phyloP scores from a whole-genome alignment of 1,140 invertebrate species.

The Charaxes varanes region DNA sequence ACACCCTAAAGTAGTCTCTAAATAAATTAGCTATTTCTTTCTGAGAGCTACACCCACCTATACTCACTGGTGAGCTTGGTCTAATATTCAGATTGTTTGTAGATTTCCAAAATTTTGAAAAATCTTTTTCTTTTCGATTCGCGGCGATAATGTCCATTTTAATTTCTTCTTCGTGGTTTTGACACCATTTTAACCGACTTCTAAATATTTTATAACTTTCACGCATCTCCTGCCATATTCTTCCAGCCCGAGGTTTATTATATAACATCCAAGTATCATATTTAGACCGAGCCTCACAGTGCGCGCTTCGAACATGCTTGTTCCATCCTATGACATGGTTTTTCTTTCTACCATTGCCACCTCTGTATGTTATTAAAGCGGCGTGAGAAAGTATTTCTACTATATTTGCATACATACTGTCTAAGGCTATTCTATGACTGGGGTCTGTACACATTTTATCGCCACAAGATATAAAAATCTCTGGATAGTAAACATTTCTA shows the following conservation, averaged over 20 bases:
- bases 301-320: neutral
- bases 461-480: neutral
- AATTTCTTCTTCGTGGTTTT: neutral
- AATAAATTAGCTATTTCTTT: constrained; percentile 1
- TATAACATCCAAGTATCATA: neutral
- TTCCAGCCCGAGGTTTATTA: constrained; percentile 9
- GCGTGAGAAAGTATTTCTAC: neutral
- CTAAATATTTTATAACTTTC: neutral
- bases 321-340: neutral
- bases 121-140: neutral
- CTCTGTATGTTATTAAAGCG: neutral
- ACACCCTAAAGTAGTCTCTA: neutral
- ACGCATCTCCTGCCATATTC: neutral
- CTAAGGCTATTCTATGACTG: neutral
- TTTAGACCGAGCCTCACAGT: neutral
- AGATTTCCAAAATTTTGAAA: constrained; percentile 4
- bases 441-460: neutral
- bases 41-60: neutral
- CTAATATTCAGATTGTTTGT: constrained; percentile 4
- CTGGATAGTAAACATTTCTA: neutral
- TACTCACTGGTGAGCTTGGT: neutral
- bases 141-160: neutral
- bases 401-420: neutral
- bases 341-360: neutral
- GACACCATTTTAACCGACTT: neutral